Evolutionary conservation across 1,140 invertebrate genomes (phyloP).

Genomic region (Lucilia cuprina): DNA sequence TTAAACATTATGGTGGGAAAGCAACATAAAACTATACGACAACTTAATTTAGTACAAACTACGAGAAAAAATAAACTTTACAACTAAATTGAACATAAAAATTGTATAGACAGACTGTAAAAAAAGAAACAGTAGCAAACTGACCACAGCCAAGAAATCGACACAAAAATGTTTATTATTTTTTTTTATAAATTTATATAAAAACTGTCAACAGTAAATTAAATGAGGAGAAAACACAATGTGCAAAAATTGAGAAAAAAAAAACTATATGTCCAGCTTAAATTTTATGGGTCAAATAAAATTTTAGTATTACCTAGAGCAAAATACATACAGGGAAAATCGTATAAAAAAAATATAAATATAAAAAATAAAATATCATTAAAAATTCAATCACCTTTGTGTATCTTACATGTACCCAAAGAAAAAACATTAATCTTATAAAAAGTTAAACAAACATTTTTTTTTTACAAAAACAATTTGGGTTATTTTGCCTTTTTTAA

Average conservation of each 20-base stretch:
- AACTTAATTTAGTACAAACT: not conserved
- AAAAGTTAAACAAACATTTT: not conserved
- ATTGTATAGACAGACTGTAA: too few relatives aligned
- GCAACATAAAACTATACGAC: not conserved
- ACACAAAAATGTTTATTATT: too few relatives aligned
- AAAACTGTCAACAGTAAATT: not conserved
- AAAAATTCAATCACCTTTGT: not conserved
- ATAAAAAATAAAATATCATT: not conserved
- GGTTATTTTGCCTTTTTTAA: not conserved
- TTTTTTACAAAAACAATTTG: too few relatives aligned
- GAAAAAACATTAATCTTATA: not conserved
- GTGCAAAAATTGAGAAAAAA: not conserved
- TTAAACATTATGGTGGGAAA: not conserved
- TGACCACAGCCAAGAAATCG: too few relatives aligned
- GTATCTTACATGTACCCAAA: not conserved
- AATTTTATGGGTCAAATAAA: conserved; percentile 3
- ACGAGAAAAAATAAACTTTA: not conserved
- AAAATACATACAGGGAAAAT: not conserved
- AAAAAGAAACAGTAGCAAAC: too few relatives aligned
- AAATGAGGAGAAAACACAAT: not conserved
- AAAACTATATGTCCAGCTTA: not conserved
- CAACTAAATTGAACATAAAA: not conserved
- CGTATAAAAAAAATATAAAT: not conserved
- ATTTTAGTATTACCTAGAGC: not conserved
- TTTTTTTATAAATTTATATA: too few relatives aligned